Evolutionary conservation across 2,113 vertebrate genomes (phyloP).

Genomic region (Eulemur macaco): DNA sequence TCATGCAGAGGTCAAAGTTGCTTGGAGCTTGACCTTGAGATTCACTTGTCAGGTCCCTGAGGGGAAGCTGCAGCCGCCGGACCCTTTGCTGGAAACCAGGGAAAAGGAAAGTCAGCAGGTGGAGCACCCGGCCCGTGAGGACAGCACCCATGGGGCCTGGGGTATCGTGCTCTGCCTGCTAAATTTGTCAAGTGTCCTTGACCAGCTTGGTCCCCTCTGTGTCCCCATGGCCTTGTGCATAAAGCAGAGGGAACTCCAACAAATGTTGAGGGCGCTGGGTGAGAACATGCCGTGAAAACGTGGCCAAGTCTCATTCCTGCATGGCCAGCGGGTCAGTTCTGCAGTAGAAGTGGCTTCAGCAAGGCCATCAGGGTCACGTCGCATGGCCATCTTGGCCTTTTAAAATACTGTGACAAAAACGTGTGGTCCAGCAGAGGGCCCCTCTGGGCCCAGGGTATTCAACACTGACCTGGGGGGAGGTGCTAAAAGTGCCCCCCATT

Average conservation of each 20-base stretch:
- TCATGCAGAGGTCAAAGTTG: not conserved
- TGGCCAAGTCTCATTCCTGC: not conserved
- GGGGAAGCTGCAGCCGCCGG: not conserved
- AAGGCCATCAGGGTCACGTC: not conserved
- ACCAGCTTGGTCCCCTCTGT: not conserved
- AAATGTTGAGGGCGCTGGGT: fast-evolving
- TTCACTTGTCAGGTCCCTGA: not conserved
- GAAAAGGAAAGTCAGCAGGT: not conserved
- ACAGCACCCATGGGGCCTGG: not conserved
- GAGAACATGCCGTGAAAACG: not conserved
- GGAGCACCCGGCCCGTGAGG: not conserved
- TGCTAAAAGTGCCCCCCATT: fast-evolving
- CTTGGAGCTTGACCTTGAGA: not conserved
- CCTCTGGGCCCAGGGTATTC: not conserved
- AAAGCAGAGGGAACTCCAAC: not conserved
- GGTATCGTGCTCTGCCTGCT: not conserved
- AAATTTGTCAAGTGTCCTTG: not conserved
- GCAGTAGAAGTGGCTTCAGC: not conserved
- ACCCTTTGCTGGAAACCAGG: not conserved
- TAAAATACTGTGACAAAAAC: not conserved
- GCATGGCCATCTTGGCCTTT: not conserved
- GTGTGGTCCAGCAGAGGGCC: not conserved
- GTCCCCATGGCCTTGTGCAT: not conserved
- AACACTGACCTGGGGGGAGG: not conserved
- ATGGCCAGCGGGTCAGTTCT: not conserved